Evolutionary conservation across 2,888 invertebrate species (phyloP).

Genomic region (Tortrix viridana): DNA sequence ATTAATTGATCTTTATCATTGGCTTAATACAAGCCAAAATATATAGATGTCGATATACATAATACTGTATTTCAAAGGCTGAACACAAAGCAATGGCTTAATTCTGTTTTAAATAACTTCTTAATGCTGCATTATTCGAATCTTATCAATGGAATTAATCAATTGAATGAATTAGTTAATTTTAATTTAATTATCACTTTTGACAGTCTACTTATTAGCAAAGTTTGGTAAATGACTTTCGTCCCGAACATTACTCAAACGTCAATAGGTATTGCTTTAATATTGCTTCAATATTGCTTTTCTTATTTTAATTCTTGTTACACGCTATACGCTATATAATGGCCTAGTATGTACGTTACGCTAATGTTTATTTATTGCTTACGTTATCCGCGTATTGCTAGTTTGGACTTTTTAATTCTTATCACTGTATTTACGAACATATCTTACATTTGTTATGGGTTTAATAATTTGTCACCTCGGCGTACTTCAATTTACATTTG

Average conservation of each 20-base stretch:
- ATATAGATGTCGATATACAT: not conserved
- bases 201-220: conserved; percentile 72
- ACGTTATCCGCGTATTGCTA: conserved; percentile 57
- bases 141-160: conserved; percentile 3
- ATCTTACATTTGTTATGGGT: conserved; percentile 36
- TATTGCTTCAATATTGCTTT: conserved; percentile 69
- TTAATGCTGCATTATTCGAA: not conserved
- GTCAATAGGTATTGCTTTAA: no score
- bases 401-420: conserved; percentile 66
- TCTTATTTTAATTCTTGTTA: conserved; percentile 42
- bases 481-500: conserved; percentile 29
- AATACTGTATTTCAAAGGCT: not conserved
- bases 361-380: conserved; percentile 53
- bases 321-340: conserved; percentile 49
- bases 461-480: conserved; percentile 24
- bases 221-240: conserved; percentile 49
- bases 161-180: conserved; percentile 43
- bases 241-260: conserved; percentile 54
- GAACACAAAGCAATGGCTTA: not conserved
- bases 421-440: conserved; percentile 57
- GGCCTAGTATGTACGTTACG: conserved; percentile 37
- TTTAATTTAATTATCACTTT: conserved; percentile 59
- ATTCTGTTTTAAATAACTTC: not conserved
- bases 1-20: conserved; percentile 14
- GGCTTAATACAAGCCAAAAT: conserved; percentile 7